phyloP scores from a whole-genome alignment of 2,888 invertebrate genomes.

The Nomada fabriciana region DNA sequence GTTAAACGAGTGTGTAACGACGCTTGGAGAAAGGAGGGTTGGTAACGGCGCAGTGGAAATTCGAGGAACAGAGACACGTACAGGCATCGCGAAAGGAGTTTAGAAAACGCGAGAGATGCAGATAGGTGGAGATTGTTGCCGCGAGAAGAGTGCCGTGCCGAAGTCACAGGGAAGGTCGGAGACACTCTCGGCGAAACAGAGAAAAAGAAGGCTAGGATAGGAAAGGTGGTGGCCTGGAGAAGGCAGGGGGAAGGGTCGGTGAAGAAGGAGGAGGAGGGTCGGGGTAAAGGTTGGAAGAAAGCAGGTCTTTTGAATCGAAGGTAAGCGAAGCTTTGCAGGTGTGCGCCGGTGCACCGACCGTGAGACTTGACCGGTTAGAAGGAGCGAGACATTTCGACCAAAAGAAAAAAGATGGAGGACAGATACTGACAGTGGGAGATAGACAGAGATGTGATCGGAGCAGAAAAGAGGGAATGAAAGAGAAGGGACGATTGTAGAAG shows the following conservation, averaged over 20 bases:
- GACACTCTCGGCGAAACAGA: slow-evolving; percentile 13
- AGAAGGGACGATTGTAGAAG: slow-evolving; percentile 14
- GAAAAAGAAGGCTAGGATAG: slow-evolving; percentile 17
- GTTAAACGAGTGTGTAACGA: slow-evolving; percentile 69
- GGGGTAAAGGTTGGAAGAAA: slow-evolving; percentile 45
- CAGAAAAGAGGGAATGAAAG: slow-evolving; percentile 24
- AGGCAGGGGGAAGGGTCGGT: neutral
- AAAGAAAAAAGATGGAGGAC: slow-evolving; percentile 29
- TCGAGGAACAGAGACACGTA: neutral
- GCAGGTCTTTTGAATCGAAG: slow-evolving; percentile 69
- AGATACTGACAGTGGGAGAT: slow-evolving; percentile 17
- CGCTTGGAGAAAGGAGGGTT: slow-evolving; percentile 43
- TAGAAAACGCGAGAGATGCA: neutral
- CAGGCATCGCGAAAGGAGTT: neutral
- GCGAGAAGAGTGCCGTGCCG: slow-evolving; percentile 28
- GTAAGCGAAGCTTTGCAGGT: slow-evolving; percentile 67
- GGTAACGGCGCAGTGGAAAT: neutral
- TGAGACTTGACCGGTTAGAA: slow-evolving; percentile 40
- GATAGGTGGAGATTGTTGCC: neutral
- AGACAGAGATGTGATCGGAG: slow-evolving; percentile 22
- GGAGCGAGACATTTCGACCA: slow-evolving; percentile 20
- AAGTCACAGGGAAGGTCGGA: slow-evolving; percentile 27
- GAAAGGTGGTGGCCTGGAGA: neutral
- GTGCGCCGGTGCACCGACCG: slow-evolving; percentile 59
- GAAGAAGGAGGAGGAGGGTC: slow-evolving; percentile 1